Base-by-base conservation (phyloP, 1,140 invertebrate species). In the Oryctes rhinoceros region DNA sequence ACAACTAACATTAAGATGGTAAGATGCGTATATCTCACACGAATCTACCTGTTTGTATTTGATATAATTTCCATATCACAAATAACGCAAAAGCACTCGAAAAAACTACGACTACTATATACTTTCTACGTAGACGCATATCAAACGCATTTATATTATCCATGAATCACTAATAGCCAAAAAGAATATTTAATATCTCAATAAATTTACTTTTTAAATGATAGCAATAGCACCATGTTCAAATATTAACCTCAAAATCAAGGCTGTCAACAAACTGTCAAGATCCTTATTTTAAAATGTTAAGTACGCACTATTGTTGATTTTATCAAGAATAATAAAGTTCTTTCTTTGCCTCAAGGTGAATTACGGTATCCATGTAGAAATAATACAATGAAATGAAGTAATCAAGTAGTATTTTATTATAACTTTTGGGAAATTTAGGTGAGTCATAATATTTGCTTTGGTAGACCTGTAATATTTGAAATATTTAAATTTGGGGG, bases 51-150 rank as follows among this genome's bases (percentile, higher is more conserved):
- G 18, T 10, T 53, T 78, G 47, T 35, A 78, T 78, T 10, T 59
- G 30, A 35, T 59, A 59, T 37, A 78, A 53, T 15, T 78, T 49
- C 49, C 49, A 59, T 30, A 78, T 78, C 1, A 59, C 24, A 59
- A 78, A 78, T 4, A 78, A 35, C 9, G 47, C 47, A 59, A 78
- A 59, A 78, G 35, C 49, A 35, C 75, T 49, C 4, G 11, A 76
- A 76, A 53, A 78, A 0, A 59, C 75, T 35, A 78, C 10, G 24
- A 59, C 13, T 15, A 78, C 3, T 35, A 78, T 35, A 15, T 48
- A 59, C 24, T 78, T 78, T 20, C 49, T n/a, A 35, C 77, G 47
- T 24, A 59, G 13, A 24, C 77, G 47, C 77, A 78, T 78, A 59
- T 78, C 77, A 49, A 78, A 78, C 1, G 18, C 49, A 10, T 49